These are phyloP conservation scores for Gymnocypris eckloni DNA, from an alignment of 2,797 vertebrate genomes.

Conservation along the genomic window DNA sequence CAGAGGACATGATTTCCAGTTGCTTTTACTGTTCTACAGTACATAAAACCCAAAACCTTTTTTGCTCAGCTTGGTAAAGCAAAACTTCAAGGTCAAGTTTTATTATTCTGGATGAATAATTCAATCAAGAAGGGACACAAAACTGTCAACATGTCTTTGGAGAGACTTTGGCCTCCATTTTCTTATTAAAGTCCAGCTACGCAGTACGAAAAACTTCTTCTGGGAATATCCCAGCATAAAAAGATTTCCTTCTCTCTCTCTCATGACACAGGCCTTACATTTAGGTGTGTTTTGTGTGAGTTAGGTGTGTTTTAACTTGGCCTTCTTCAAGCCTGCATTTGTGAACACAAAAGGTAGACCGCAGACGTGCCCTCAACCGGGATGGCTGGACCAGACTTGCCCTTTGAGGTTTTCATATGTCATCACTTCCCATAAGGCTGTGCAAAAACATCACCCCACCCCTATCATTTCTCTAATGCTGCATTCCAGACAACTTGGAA, in stretches of 20 bases:
- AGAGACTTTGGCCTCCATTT: conserved; percentile 36
- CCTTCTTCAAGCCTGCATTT: conserved; percentile 19
- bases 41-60: conserved; percentile 57
- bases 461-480: neutral
- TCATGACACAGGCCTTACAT: neutral
- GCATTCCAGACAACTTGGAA: conserved; percentile 4
- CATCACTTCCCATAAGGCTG: conserved; percentile 62
- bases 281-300: conserved; percentile 42
- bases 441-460: conserved; percentile 7
- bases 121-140: conserved; percentile 41
- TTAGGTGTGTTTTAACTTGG: conserved; percentile 46
- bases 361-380: conserved; percentile 66
- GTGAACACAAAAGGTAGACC: conserved; percentile 46
- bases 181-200: conserved; percentile 35
- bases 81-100: conserved; percentile 63
- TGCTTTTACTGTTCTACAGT: conserved; percentile 31
- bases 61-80: conserved; percentile 58
- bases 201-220: neutral
- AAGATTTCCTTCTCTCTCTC: conserved; percentile 5
- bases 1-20: conserved; percentile 27
- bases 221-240: conserved; percentile 31
- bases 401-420: conserved; percentile 60
- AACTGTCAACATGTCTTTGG: conserved; percentile 53
- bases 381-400: conserved; percentile 70
- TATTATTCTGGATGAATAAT: conserved; percentile 65